Base-by-base conservation (phyloP, 2,888 invertebrate species). In the Leucania comma region DNA sequence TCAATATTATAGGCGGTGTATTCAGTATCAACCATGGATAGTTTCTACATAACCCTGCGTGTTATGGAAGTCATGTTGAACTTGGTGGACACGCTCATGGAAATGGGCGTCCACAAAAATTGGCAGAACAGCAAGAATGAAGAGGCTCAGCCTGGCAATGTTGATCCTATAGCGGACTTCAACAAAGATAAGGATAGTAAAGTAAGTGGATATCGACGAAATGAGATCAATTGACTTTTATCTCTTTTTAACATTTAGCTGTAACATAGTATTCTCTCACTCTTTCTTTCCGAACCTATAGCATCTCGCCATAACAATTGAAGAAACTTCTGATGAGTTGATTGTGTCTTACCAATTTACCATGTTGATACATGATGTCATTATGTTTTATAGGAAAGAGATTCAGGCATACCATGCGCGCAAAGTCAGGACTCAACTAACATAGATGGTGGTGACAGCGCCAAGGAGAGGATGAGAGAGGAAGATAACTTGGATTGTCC, bases 61-160 rank as follows among this genome's bases (percentile, higher is more conserved):
- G 98, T 99, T 3, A 98, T 99, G 92, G 99, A 99, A 93, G 98
- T 98, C 2, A 98, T 99, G 87, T 94, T 99, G 24, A 99, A 99
- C 91, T 96, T 99, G 67, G 97, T 99, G 8, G 99, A 99, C 89
- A 97, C 99, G 0, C 93, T 99, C 2, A 97, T 99, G 94, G 99
- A 99, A 87, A 97, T 99, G 92, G 98, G 98, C 0, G 97, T 99
- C 0, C 94, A 98, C 75, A 98, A 97, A 86, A 94, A 93, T 81
- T 96, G 96, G 94, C 92, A 94, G 68, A 89, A 84, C 3, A 89
- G 88, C 68, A 86, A 85, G 26, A 72, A 84, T 3, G 97, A 97
- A 73, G 96, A 96, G 5, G 77, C 85, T 4, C 90, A 88, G 57
- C 92, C 91, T 0, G 93, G 92, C 12, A 86, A 87, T 2, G 84